phyloP scores from a whole-genome alignment of 2,888 invertebrate genomes.

The Pheosia gnoma region DNA sequence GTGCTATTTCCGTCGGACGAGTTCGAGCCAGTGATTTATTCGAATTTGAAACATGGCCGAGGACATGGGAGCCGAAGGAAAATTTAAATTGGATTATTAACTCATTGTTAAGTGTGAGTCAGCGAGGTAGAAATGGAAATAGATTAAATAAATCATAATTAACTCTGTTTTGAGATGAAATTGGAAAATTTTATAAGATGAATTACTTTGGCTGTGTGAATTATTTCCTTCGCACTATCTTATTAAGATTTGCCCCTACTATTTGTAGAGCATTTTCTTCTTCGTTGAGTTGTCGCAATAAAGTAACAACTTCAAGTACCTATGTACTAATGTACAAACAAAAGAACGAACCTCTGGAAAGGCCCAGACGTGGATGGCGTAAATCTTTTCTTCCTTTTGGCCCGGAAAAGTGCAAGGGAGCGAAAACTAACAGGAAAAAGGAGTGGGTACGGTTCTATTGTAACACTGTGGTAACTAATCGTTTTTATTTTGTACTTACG shows the following conservation, averaged over 20 bases:
- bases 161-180: conserved; percentile 48
- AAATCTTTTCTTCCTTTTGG: conserved; percentile 72
- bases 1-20: conserved; percentile 81
- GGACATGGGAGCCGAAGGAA: conserved; percentile 75
- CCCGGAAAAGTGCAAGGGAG: conserved; percentile 70
- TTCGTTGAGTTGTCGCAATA: background rate
- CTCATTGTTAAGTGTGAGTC: conserved; percentile 65
- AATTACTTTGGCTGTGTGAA: conserved; percentile 37
- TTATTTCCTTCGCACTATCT: conserved; percentile 12
- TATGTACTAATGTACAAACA: conserved; percentile 38
- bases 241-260: conserved; percentile 1
- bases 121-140: conserved; percentile 58
- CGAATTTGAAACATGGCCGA: conserved; percentile 78
- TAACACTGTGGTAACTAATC: conserved; percentile 68
- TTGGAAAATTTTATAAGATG: conserved; percentile 44
- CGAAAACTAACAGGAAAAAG: conserved; percentile 74
- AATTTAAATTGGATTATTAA: conserved; percentile 81
- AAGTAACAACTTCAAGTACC: conserved; percentile 15
- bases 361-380: conserved; percentile 65
- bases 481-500: conserved; percentile 50
- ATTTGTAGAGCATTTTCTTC: background rate
- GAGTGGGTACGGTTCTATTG: conserved; percentile 60
- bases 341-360: conserved; percentile 47
- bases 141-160: conserved; percentile 58
- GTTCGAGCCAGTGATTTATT: conserved; percentile 78